A percentile compares a stretch with the other conserved stretches of the same genome.
Conservation (phyloP, 2,797 vertebrate species). For the Adrianichthys oophorus region DNA sequence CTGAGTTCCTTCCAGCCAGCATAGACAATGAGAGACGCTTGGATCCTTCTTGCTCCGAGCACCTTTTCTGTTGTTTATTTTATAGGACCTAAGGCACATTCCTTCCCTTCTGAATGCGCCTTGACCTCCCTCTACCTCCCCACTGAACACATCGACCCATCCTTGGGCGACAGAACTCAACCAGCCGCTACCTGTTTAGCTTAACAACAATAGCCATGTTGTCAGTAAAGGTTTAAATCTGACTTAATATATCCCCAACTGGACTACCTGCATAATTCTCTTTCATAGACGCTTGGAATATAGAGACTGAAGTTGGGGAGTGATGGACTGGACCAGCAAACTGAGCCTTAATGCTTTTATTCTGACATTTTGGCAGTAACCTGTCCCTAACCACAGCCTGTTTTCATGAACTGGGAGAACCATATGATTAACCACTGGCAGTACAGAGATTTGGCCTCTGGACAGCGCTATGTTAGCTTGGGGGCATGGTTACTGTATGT, state of each 20-base stretch:
- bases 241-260: slow-evolving; percentile 94
- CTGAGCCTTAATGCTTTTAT: slow-evolving; percentile 82
- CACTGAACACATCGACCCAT: slow-evolving; percentile 81
- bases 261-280: slow-evolving; percentile 87
- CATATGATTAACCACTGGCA: slow-evolving; percentile 70
- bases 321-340: slow-evolving; percentile 80
- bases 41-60: slow-evolving; percentile 65
- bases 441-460: slow-evolving; percentile 50
- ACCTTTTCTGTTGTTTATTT: slow-evolving; percentile 90
- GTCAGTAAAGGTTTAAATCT: slow-evolving; percentile 82
- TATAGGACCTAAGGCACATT: slow-evolving; percentile 93
- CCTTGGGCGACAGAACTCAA: slow-evolving; percentile 87
- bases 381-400: slow-evolving; percentile 55
- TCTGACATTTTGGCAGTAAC: slow-evolving; percentile 71
- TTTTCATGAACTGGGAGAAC: slow-evolving; percentile 45
- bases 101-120: slow-evolving; percentile 76
- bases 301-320: slow-evolving; percentile 60
- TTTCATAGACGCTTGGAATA: slow-evolving; percentile 83
- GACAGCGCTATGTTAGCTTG: slow-evolving; percentile 54
- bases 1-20: slow-evolving; percentile 86
- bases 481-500: slow-evolving; percentile 52
- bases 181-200: slow-evolving; percentile 83
- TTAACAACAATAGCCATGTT: slow-evolving; percentile 77
- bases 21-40: slow-evolving; percentile 86
- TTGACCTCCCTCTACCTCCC: slow-evolving; percentile 57